Conservation (phyloP, 1,140 invertebrate species). For the Linepithema humile region DNA sequence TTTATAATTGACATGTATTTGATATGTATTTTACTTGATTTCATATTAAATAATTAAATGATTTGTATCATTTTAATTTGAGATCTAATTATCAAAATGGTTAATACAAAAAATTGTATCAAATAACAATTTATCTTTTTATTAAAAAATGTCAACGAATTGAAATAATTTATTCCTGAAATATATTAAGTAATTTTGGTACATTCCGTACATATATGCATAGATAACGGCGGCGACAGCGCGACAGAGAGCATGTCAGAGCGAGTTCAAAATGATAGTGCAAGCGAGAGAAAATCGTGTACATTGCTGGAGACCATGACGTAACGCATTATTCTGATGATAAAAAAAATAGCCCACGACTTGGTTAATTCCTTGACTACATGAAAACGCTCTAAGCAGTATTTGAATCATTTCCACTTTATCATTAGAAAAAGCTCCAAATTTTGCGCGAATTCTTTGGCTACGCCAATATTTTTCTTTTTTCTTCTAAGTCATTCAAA, state of each 20-base stretch:
- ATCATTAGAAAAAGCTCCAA: not conserved
- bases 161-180: not conserved
- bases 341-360: slow-evolving; percentile 24
- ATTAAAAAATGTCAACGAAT: not conserved
- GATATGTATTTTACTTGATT: no score
- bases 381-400: slow-evolving; percentile 4
- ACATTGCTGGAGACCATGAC: slow-evolving; percentile 29
- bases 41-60: no score
- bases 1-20: no score
- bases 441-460: not conserved
- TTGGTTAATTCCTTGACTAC: not conserved
- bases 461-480: not conserved
- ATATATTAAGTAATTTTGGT: slow-evolving; percentile 28
- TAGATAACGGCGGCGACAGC: slow-evolving; percentile 20
- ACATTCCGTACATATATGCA: not conserved
- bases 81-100: not conserved
- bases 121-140: not conserved
- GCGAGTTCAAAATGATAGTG: not conserved
- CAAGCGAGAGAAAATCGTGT: slow-evolving; percentile 15
- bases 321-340: slow-evolving; percentile 51
- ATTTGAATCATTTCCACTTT: not conserved
- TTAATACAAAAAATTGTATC: not conserved
- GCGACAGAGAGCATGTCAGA: slow-evolving; percentile 17
- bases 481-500: not conserved
- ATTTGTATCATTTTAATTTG: no score